phyloP scores from a whole-genome alignment of 1,140 invertebrate species.

The Zophobas morio region DNA sequence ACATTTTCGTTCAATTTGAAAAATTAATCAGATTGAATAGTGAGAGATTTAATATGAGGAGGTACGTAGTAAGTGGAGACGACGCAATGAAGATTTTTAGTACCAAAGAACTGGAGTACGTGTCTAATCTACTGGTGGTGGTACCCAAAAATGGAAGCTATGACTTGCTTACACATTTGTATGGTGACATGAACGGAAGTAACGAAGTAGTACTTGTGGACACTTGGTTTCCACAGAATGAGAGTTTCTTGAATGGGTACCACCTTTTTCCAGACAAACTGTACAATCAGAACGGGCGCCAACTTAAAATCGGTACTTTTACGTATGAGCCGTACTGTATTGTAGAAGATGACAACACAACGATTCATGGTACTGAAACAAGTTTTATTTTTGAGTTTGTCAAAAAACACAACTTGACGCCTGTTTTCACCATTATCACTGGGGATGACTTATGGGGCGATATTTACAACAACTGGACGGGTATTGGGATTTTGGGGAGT shows the following conservation, averaged over 20 bases:
- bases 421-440: constrained; percentile 2
- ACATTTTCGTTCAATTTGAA: constrained; percentile 46
- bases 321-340: constrained; percentile 51
- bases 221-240: constrained; percentile 47
- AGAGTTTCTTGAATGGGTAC: constrained; percentile 42
- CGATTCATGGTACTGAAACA: constrained; percentile 23
- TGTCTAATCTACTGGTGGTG: constrained; percentile 33
- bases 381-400: constrained; percentile 24
- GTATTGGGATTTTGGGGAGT: constrained; percentile 20
- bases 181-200: constrained; percentile 16
- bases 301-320: constrained; percentile 46
- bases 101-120: constrained; percentile 32
- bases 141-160: constrained; percentile 30
- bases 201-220: constrained; percentile 41
- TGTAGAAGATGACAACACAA: not conserved
- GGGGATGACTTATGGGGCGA: constrained; percentile 38
- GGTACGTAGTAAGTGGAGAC: constrained; percentile 31
- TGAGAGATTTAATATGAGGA: constrained; percentile 47
- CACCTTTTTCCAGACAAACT: constrained; percentile 52
- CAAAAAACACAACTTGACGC: constrained; percentile 22
- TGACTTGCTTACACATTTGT: constrained; percentile 49
- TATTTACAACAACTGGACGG: constrained; percentile 40
- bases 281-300: constrained; percentile 41
- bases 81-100: not conserved
- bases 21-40: constrained; percentile 12